Base-by-base conservation (phyloP, 92 coral and sea anemone species). In the Plumapathes pennacea region DNA sequence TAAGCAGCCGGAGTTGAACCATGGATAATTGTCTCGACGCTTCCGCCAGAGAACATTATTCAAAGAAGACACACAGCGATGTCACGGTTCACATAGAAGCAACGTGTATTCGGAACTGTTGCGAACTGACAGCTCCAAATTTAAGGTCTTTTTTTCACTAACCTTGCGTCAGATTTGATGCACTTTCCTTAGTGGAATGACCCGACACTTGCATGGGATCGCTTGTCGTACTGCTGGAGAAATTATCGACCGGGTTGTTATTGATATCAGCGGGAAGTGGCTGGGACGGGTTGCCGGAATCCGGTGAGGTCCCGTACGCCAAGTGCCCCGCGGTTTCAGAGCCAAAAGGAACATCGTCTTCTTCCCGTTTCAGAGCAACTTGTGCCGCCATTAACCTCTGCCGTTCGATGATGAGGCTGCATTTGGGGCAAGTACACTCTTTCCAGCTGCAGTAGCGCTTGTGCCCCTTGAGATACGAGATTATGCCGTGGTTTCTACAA, bases 301-400 rank as follows among this genome's bases (percentile, higher is more conserved):
- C 46, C 30, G 34, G 46, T 36, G 15, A 25, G 60, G 12, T 42
- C 10, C 1, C 57, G 32, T 32, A 29, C 70, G 12, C 18, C 44
- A 24, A 33, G 56, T 4, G 17, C 32, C 4, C 26, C 56, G 5
- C 56, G 28, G 59, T 46, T n/a, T n/a, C n/a, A n/a, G n/a, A n/a
- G n/a, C n/a, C n/a, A n/a, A n/a, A n/a, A 10, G 68, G 17, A 12
- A 37, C 84, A 0, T 92, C 98, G 6, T 86, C 95, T n/a, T 89
- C 85, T 27, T 92, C 96, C 34, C 96, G 69, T 54, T 92, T 88
- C 9, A 92, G 80, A 19, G 98, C 98, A 23, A 92, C 89, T 52
- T 92, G 98, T 2, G 98, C 98, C 5, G 98, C 98, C 98, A 92
- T 92, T n/a, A 92, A 72, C 3, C 98, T 91, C 68, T 92, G 98